These are phyloP conservation scores for Lepidochitona cinerea DNA, from an alignment of 2,888 invertebrate species.

Conservation along the genomic window DNA sequence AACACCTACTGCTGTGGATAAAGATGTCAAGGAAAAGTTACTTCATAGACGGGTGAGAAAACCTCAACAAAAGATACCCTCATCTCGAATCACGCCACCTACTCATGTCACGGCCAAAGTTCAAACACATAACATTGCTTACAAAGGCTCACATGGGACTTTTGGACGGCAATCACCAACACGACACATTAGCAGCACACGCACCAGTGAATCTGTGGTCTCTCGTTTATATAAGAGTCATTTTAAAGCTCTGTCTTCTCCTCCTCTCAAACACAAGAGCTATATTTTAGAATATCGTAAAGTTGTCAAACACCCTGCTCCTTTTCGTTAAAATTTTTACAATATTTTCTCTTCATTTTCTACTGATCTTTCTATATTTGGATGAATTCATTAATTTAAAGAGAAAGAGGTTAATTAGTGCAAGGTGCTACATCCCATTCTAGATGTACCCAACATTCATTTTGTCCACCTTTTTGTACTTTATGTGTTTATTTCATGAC, in stretches of 20 bases:
- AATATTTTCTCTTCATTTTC: too few relatives aligned
- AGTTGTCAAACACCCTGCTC: constrained; percentile 59
- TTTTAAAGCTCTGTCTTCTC: neutral
- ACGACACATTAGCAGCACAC: neutral
- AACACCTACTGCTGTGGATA: neutral
- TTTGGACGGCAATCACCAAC: neutral
- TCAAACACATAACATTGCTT: neutral
- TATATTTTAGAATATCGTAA: constrained; percentile 46
- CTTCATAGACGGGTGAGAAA: neutral
- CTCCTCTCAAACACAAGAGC: constrained; percentile 6
- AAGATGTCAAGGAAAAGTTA: neutral
- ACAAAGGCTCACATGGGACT: neutral
- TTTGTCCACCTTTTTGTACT: too few relatives aligned
- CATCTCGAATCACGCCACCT: neutral
- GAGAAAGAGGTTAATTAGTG: too few relatives aligned
- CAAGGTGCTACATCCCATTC: too few relatives aligned
- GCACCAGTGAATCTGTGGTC: constrained; percentile 19
- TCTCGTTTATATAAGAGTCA: constrained; percentile 27
- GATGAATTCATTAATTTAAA: too few relatives aligned
- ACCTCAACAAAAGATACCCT: neutral
- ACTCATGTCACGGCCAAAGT: neutral
- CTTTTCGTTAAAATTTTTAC: constrained; percentile 47
- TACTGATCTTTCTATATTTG: too few relatives aligned
- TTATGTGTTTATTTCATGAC: too few relatives aligned
- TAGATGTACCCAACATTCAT: too few relatives aligned